Evolutionary conservation across 2,113 vertebrate genomes (phyloP).

Genomic region (Oxyura jamaicensis): DNA sequence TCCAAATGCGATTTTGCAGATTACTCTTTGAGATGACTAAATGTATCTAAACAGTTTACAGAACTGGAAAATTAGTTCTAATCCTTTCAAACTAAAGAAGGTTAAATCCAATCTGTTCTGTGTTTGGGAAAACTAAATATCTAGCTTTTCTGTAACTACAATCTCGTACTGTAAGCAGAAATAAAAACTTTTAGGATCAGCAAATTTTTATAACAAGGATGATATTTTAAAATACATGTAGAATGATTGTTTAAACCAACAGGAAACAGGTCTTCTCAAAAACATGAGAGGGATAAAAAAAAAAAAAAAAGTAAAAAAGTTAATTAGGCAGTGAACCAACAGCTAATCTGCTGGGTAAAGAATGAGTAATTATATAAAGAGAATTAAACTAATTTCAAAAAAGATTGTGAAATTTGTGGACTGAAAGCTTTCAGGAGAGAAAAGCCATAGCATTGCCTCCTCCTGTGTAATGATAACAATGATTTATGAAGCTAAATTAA

Average conservation of each 20-base stretch:
- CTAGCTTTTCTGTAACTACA: neutral
- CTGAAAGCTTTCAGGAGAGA: slow-evolving; percentile 63
- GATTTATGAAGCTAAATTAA: slow-evolving; percentile 76
- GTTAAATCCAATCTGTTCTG: slow-evolving; percentile 40
- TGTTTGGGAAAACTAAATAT: slow-evolving; percentile 41
- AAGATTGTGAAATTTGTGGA: slow-evolving; percentile 49
- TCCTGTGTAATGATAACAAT: slow-evolving; percentile 72
- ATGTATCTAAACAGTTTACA: slow-evolving; percentile 2
- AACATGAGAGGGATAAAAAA: neutral
- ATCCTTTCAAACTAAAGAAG: slow-evolving; percentile 28
- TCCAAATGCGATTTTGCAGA: neutral
- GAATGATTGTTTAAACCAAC: neutral
- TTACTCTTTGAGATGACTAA: slow-evolving; percentile 25
- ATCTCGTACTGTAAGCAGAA: neutral
- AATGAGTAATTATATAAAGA: neutral
- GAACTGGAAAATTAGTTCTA: slow-evolving; percentile 45
- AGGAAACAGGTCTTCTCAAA: slow-evolving; percentile 14
- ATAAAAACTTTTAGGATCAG: neutral
- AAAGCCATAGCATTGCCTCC: slow-evolving; percentile 61
- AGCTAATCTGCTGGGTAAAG: neutral
- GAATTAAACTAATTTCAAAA: slow-evolving; percentile 45
- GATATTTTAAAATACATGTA: slow-evolving; percentile 10
- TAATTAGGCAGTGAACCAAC: neutral
- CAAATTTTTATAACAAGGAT: neutral
- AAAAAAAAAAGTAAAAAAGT: neutral